phyloP scores from a whole-genome alignment of 2,113 vertebrate species.

The Sceloporus undulatus region DNA sequence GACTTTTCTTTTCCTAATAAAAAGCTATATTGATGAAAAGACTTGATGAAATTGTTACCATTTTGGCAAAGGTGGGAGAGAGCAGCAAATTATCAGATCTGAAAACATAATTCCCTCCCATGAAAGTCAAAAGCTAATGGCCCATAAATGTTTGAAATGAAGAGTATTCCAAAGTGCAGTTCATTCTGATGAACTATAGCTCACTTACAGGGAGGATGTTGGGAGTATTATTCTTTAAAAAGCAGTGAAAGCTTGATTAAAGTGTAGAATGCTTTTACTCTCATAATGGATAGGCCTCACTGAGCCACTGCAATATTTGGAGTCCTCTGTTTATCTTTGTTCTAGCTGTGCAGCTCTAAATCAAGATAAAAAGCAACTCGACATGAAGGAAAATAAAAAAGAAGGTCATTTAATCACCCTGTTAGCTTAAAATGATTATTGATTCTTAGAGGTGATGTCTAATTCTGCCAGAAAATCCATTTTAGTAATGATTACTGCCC shows the following conservation, averaged over 20 bases:
- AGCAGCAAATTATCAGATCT: slow-evolving; percentile 71
- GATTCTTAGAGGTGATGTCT: slow-evolving; percentile 82
- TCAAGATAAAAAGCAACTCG: slow-evolving; percentile 82
- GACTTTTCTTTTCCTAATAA: not conserved
- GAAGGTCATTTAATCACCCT: slow-evolving; percentile 82
- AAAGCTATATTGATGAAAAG: slow-evolving; percentile 45
- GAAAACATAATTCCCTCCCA: slow-evolving; percentile 46
- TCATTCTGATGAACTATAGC: slow-evolving; percentile 56
- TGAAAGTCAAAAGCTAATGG: slow-evolving; percentile 63
- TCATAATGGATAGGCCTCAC: slow-evolving; percentile 55
- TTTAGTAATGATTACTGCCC: slow-evolving; percentile 80
- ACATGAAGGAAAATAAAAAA: slow-evolving; percentile 81
- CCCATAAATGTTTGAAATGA: slow-evolving; percentile 64
- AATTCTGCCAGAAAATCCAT: slow-evolving; percentile 85
- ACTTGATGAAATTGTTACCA: slow-evolving; percentile 63
- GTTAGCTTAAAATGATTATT: slow-evolving; percentile 85
- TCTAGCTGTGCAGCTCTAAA: slow-evolving; percentile 75
- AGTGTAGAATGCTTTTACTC: slow-evolving; percentile 65
- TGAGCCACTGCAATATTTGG: slow-evolving; percentile 57
- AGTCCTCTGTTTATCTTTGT: slow-evolving; percentile 79
- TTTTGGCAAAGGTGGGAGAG: slow-evolving; percentile 50
- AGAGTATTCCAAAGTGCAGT: slow-evolving; percentile 40
- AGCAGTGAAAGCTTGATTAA: slow-evolving; percentile 65
- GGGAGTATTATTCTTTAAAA: slow-evolving; percentile 61
- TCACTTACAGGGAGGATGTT: slow-evolving; percentile 13